Base-by-base conservation (phyloP, 2,797 vertebrate species). In the Gastrophryne carolinensis region DNA sequence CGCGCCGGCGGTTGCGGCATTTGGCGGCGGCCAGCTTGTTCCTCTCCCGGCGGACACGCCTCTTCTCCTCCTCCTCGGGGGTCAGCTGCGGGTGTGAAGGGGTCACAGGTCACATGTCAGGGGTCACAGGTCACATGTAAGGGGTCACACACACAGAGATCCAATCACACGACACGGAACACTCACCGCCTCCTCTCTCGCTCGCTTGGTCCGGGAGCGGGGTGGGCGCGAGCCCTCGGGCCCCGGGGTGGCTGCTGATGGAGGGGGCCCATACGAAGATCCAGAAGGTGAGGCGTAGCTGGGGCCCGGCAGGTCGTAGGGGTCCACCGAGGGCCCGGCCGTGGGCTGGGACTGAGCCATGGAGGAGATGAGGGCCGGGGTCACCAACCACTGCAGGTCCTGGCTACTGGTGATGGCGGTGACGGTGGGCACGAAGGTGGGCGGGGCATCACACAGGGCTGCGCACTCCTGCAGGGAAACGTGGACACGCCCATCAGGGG, bases 331-430 rank as follows among this genome's bases (percentile, higher is more conserved):
- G 0, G 92, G 85, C 29, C 88, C 88, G 58, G 81, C 82, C 1
- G 84, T 83, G 5, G 41, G 73, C 0, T 90, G 86, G 27, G 94
- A 94, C 80, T 94, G 94, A 61, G 97, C 96, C 86, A 97, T 94
- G 1, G 97, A 99, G 72, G 97, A 97, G 86, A 96, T 93, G 70
- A 98, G 93, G 61, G 97, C 96, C 6, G 97, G 95, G 76, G 98
- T 97, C 65, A 97, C 95, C 88, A 99, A 89, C 97, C 97, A 98
- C 96, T 98, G 97, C 86, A 99, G 92, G 83, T 99, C 97, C 86
- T 96, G 97, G 84, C 97, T 99, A 82, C 94, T 96, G 83, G 96
- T 96, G 89, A 99, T 99, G 85, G 97, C 96, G 11, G 97, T 99
- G 87, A 98, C 95, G 63, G 97, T 98, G 84, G 97, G 97, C 79